phyloP scores from a whole-genome alignment of 2,113 vertebrate species.

The Sceloporus tristichus region DNA sequence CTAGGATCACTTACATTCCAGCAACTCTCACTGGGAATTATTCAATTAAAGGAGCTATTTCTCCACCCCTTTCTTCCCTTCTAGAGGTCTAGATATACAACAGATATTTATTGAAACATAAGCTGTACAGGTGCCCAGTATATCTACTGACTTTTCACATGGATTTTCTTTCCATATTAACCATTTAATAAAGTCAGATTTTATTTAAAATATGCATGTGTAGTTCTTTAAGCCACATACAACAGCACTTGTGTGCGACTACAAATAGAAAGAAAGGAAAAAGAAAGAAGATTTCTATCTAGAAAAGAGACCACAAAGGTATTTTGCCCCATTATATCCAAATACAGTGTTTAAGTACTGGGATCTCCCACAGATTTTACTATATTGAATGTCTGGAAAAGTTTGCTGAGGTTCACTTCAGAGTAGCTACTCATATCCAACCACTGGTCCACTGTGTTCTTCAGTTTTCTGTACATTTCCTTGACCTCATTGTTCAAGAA shows the following conservation, averaged over 20 bases:
- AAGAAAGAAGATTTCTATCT: neutral
- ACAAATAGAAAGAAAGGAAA: neutral
- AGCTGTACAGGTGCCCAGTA: neutral
- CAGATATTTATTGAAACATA: slow-evolving; percentile 57
- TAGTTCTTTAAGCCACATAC: neutral
- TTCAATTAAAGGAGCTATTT: slow-evolving; percentile 78
- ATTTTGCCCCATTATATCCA: slow-evolving; percentile 6
- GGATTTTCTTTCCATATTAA: neutral
- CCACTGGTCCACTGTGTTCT: slow-evolving; percentile 86
- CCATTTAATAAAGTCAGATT: neutral
- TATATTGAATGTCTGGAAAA: slow-evolving; percentile 77
- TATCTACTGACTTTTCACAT: slow-evolving; percentile 41
- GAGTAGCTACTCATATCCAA: slow-evolving; percentile 90
- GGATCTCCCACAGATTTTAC: slow-evolving; percentile 61
- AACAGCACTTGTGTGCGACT: neutral
- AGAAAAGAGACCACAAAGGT: slow-evolving; percentile 4
- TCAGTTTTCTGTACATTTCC: slow-evolving; percentile 86
- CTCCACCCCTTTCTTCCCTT: slow-evolving; percentile 67
- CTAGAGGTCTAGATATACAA: slow-evolving; percentile 58
- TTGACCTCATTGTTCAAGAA: slow-evolving; percentile 36
- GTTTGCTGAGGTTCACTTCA: slow-evolving; percentile 92
- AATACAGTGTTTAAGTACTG: slow-evolving; percentile 47
- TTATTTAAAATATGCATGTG: neutral
- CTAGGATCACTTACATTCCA: slow-evolving; percentile 78
- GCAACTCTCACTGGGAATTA: slow-evolving; percentile 77